phyloP scores from a whole-genome alignment of 2,888 invertebrate genomes.

The Germaria angustata region DNA sequence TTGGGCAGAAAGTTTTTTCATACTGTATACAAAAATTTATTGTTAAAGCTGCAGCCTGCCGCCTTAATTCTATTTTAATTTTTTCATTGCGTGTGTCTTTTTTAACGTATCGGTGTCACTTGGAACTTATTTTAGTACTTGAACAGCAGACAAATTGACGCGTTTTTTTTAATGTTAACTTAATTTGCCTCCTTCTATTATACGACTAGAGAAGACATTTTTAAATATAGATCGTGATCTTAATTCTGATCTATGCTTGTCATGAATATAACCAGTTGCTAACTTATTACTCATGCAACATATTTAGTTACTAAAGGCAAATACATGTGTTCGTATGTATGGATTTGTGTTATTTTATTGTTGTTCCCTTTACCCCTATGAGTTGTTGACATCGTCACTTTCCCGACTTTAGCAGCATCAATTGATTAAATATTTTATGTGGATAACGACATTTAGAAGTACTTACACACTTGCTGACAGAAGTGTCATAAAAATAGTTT shows the following conservation, averaged over 20 bases:
- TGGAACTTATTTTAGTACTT: slow-evolving; percentile 37
- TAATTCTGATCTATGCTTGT: slow-evolving; percentile 56
- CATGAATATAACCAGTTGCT: slow-evolving; percentile 51
- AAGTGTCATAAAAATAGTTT: slow-evolving; percentile 59
- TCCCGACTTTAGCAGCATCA: not conserved
- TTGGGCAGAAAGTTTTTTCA: not conserved
- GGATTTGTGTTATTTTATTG: not conserved
- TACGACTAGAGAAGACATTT: slow-evolving; percentile 14
- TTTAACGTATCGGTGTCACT: slow-evolving; percentile 19
- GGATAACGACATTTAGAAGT: not conserved
- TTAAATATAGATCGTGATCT: slow-evolving; percentile 69
- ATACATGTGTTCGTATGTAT: not conserved
- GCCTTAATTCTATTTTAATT: slow-evolving; percentile 19
- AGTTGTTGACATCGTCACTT: not conserved
- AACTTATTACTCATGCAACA: slow-evolving; percentile 37
- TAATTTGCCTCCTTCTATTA: slow-evolving; percentile 33
- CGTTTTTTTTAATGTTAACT: slow-evolving; percentile 65
- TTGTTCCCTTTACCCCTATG: not conserved
- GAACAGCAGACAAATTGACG: slow-evolving; percentile 76
- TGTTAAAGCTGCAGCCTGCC: not conserved
- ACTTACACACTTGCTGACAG: slow-evolving; percentile 1
- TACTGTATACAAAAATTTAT: not conserved
- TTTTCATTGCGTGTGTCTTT: not conserved
- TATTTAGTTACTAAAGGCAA: not conserved
- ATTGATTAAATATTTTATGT: slow-evolving; percentile 34